Evolutionary conservation across 1,140 invertebrate species (phyloP).

Genomic region (Trichonephila clavata): DNA sequence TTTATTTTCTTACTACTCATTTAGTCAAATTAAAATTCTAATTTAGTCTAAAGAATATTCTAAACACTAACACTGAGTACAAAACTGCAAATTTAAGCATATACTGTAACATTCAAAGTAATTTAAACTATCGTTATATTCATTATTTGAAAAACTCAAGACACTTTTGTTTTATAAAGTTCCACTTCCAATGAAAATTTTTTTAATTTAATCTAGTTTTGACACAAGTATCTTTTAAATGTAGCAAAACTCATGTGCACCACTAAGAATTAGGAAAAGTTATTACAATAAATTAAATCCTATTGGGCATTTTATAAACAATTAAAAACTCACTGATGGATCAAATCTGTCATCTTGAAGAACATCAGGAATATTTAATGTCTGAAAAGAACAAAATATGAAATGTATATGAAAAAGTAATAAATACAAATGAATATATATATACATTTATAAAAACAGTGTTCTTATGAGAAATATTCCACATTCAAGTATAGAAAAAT

Average conservation of each 20-base stretch:
- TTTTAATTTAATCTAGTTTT: too few species aligned
- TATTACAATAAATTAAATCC: too few species aligned
- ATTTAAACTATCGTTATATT: neutral
- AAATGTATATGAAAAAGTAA: too few species aligned
- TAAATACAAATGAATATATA: too few species aligned
- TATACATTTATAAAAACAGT: too few species aligned
- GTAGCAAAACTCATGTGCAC: too few species aligned
- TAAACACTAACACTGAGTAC: neutral
- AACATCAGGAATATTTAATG: constrained; percentile 93
- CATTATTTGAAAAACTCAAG: neutral
- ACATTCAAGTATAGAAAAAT: too few species aligned
- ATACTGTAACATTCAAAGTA: too few species aligned
- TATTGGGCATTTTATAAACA: neutral
- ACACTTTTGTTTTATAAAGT: neutral
- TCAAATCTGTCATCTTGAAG: constrained; percentile 96
- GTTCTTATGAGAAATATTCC: too few species aligned
- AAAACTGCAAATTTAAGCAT: neutral
- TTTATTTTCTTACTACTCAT: too few species aligned
- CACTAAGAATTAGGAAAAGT: too few species aligned
- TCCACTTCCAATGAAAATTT: neutral
- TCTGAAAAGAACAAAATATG: constrained; percentile 83
- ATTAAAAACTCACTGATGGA: constrained; percentile 82
- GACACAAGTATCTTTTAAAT: too few species aligned
- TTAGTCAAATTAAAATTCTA: neutral
- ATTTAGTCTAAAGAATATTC: neutral